phyloP scores from a whole-genome alignment of 2,113 vertebrate genomes.

The Aegithalos caudatus region DNA sequence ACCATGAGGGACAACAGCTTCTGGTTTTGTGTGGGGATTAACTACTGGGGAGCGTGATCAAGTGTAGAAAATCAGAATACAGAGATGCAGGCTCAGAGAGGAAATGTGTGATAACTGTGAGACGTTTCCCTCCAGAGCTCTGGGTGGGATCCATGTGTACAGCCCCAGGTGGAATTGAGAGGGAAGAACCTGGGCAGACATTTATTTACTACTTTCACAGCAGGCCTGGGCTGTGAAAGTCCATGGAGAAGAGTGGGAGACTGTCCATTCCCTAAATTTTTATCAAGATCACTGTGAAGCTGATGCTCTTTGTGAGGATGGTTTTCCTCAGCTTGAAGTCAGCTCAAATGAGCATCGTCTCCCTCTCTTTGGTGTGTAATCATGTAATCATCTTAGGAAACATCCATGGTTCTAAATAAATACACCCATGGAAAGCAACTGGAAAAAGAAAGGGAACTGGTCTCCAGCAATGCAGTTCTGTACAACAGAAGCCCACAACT shows the following conservation, averaged over 20 bases:
- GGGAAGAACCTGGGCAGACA: background rate
- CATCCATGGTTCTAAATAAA: background rate
- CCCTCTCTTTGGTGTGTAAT: background rate
- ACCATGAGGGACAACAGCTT: background rate
- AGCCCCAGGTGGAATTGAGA: background rate
- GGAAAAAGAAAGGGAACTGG: background rate
- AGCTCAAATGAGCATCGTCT: background rate
- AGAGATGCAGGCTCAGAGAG: background rate
- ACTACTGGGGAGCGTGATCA: background rate
- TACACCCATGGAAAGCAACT: background rate
- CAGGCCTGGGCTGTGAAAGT: background rate
- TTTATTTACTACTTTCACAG: background rate
- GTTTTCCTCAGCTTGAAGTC: background rate
- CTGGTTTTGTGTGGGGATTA: background rate
- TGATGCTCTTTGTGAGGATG: background rate
- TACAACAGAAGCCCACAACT: background rate
- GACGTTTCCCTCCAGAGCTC: background rate
- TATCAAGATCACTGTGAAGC: background rate
- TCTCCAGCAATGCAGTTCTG: background rate
- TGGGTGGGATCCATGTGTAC: background rate
- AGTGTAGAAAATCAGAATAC: background rate
- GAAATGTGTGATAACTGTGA: background rate
- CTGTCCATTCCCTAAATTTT: background rate
- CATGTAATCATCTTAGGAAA: background rate
- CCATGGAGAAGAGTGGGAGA: background rate